Conservation (phyloP, 2,888 invertebrate species). For the Andrena marginata region DNA sequence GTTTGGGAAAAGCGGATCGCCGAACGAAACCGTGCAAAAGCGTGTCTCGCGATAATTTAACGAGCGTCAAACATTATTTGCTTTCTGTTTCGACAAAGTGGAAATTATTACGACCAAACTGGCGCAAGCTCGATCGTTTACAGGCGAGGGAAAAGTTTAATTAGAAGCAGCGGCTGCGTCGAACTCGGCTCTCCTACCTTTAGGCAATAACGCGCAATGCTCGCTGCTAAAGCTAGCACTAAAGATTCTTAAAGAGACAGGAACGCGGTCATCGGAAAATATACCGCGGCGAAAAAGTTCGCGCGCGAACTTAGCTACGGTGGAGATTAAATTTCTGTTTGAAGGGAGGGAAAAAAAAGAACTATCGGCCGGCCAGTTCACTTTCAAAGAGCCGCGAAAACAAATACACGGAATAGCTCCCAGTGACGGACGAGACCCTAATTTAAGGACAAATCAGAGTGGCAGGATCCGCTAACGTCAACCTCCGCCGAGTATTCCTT, state of each 20-base stretch:
- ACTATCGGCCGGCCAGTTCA: too few relatives aligned
- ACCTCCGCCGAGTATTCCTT: conserved; percentile 1
- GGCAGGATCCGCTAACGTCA: background rate
- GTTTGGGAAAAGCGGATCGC: background rate
- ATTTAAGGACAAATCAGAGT: background rate
- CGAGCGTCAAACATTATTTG: conserved; percentile 7
- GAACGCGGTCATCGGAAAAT: background rate
- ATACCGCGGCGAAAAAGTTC: background rate
- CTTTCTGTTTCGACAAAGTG: conserved; percentile 13
- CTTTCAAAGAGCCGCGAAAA: too few relatives aligned
- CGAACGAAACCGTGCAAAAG: background rate
- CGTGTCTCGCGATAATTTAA: conserved; percentile 16
- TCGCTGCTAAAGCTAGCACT: background rate
- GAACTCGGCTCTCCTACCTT: conserved; percentile 8
- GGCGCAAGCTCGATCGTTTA: conserved; percentile 10
- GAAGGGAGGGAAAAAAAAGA: too few relatives aligned
- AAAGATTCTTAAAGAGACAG: conserved; percentile 9
- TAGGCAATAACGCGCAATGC: conserved; percentile 21
- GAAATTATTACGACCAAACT: conserved; percentile 20
- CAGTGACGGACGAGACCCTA: background rate
- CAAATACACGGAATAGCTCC: too few relatives aligned
- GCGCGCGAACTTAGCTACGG: background rate
- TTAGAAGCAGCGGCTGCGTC: conserved; percentile 9
- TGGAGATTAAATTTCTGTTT: background rate
- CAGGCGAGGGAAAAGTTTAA: conserved; percentile 32